A percentile compares a stretch with the other conserved stretches of the same genome.
These are phyloP conservation scores for Crypturellus tataupa DNA, from an alignment of 2,797 vertebrate genomes.

Conservation along the genomic window DNA sequence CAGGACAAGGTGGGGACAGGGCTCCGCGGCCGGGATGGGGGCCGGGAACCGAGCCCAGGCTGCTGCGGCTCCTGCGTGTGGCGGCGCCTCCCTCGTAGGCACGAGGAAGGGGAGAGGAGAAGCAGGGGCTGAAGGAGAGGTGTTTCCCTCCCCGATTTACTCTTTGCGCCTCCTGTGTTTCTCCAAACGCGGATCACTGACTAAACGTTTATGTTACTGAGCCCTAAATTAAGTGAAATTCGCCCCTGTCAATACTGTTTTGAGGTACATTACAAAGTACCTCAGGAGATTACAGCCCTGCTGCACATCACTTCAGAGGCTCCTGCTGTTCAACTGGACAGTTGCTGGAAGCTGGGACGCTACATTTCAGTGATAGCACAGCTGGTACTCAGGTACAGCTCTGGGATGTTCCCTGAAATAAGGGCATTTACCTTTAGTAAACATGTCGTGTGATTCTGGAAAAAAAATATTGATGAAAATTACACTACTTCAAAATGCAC, in stretches of 20 bases:
- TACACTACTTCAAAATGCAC: slow-evolving; percentile 30
- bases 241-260: neutral
- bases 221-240: neutral
- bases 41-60: too few species aligned
- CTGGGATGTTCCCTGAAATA: slow-evolving; percentile 33
- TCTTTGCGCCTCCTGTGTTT: too few species aligned
- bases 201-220: neutral
- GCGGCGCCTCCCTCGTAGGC: too few species aligned
- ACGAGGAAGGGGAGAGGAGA: too few species aligned
- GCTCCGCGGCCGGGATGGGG: too few species aligned
- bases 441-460: slow-evolving; percentile 15
- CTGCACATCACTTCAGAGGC: neutral
- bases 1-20: too few species aligned
- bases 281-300: slow-evolving; percentile 33
- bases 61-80: too few species aligned
- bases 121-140: too few species aligned
- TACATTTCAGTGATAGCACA: slow-evolving; percentile 44
- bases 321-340: slow-evolving; percentile 11
- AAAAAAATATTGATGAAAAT: neutral
- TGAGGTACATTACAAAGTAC: neutral
- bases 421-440: slow-evolving; percentile 70
- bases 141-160: too few species aligned
- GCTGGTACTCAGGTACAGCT: slow-evolving; percentile 43
- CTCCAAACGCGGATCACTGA: neutral
- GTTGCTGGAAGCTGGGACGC: slow-evolving; percentile 38